Base-by-base conservation (phyloP, 1,140 invertebrate species). In the Lamellibrachia luymesi region DNA sequence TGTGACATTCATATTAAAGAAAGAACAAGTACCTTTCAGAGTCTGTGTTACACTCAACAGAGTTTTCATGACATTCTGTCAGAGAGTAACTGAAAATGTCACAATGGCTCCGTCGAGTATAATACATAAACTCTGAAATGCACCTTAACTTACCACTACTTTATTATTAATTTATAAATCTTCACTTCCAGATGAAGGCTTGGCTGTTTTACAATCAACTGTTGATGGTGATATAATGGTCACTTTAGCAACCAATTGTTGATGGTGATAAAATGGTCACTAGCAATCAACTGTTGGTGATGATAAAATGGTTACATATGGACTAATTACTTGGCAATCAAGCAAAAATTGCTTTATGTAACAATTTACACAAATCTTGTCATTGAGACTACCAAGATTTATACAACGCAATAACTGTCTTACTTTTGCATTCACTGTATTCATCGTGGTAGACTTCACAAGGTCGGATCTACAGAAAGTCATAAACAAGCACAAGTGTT, bases 381-480 rank as follows among this genome's bases (percentile, higher is more conserved):
- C 50, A 51, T 2, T 52, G 8, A 92, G 25, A 50, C 10, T 52
- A 38, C 50, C 17, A 64, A 92, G 2, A n/a, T 92, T 38, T 56
- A 27, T 92, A 92, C 7, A 91, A 22, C 8, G 49, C 64, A 25
- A 91, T 90, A 4, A 93, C 50, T 51, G 90, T 38, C 93, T 94
- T 96, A 94, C 97, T 97, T 93, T 95, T 97, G 95, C 98, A 98
- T 93, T 98, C 98, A 52, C 97, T 96, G 94, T 98, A 98, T 96
- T 98, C 98, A 93, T 98, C 98, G 94, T 97, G 97, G 95, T 98
- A 98, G 4, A 97, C 91, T 25, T 97, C 95, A 96, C 98, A 98
- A 13, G 97, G 97, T 94, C 97, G 90, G 50, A 95, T 93, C 95
- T 95, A 52, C 13, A 94, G 94, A 92, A 94, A 91, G 27, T 22